These are phyloP conservation scores for Diaperis boleti DNA, from an alignment of 2,888 invertebrate genomes.

Conservation along the genomic window DNA sequence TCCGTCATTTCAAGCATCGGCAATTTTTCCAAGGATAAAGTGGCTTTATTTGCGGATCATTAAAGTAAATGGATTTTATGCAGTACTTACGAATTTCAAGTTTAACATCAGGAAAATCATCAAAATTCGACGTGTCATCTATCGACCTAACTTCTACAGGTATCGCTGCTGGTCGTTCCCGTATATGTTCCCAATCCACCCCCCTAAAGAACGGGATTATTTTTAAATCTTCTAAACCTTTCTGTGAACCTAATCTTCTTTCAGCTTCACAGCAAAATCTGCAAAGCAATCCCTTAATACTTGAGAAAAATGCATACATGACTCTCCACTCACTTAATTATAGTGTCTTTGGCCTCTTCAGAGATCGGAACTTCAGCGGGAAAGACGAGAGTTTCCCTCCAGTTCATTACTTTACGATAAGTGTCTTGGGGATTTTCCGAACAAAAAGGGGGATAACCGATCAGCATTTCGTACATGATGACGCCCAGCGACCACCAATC, in stretches of 20 bases:
- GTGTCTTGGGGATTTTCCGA: conserved; percentile 99
- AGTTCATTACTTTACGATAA: conserved; percentile 98
- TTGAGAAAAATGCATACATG: background rate
- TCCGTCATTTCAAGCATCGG: conserved; percentile 5
- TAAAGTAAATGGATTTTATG: too few species aligned
- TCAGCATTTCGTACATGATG: conserved; percentile 99
- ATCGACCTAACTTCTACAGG: conserved; percentile 98
- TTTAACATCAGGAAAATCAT: conserved; percentile 99
- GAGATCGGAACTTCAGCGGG: conserved; percentile 99
- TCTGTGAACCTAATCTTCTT: conserved; percentile 88
- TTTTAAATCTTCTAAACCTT: conserved; percentile 95
- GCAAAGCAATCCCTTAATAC: conserved; percentile 37
- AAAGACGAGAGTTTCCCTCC: conserved; percentile 98
- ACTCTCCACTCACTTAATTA: conserved; percentile 69
- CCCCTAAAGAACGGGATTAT: conserved; percentile 94
- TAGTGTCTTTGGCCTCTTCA: conserved; percentile 96
- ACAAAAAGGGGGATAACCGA: conserved; percentile 99
- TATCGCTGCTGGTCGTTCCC: conserved; percentile 98
- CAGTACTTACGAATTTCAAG: conserved; percentile 97
- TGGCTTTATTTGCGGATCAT: too few species aligned
- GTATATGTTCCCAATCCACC: conserved; percentile 99
- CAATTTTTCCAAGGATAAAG: too few species aligned
- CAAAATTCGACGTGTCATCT: conserved; percentile 99
- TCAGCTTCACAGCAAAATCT: conserved; percentile 98
- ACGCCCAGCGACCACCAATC: conserved; percentile 99